Percentiles rank a stretch among this genome's conserved stretches.
phyloP scores from a whole-genome alignment of 1,140 invertebrate genomes.

The Ceratosolen solmsi region DNA sequence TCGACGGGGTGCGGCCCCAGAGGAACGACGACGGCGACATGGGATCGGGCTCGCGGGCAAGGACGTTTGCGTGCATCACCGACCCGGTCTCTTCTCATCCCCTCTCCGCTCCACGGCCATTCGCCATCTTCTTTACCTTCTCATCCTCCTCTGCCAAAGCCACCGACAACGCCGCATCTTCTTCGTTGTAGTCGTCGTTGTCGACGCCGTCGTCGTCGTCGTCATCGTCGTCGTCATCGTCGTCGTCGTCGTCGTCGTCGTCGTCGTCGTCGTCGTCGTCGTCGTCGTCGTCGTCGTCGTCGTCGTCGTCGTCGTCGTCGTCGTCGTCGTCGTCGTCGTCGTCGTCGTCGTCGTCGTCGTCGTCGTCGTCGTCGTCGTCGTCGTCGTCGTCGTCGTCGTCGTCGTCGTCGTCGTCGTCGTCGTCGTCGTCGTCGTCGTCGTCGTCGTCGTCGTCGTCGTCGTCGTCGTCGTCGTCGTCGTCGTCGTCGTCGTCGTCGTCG shows the following conservation, averaged over 20 bases:
- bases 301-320: too few species aligned
- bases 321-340: too few species aligned
- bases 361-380: too few species aligned
- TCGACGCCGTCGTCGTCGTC: not conserved
- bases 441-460: not conserved
- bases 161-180: not conserved
- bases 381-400: not conserved
- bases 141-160: not conserved
- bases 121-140: not conserved
- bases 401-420: too few species aligned
- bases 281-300: not conserved
- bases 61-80: conserved; percentile 63
- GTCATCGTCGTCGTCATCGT: too few species aligned
- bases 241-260: not conserved
- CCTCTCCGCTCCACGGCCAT: not conserved
- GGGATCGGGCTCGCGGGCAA: conserved; percentile 46
- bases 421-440: too few species aligned
- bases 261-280: not conserved
- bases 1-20: conserved; percentile 21
- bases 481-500: too few species aligned
- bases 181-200: too few species aligned
- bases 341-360: not conserved
- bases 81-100: not conserved
- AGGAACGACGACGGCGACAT: not conserved
- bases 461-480: not conserved